Evolutionary conservation across 2,888 invertebrate genomes (phyloP).

Genomic region (Thelaira solivaga): DNA sequence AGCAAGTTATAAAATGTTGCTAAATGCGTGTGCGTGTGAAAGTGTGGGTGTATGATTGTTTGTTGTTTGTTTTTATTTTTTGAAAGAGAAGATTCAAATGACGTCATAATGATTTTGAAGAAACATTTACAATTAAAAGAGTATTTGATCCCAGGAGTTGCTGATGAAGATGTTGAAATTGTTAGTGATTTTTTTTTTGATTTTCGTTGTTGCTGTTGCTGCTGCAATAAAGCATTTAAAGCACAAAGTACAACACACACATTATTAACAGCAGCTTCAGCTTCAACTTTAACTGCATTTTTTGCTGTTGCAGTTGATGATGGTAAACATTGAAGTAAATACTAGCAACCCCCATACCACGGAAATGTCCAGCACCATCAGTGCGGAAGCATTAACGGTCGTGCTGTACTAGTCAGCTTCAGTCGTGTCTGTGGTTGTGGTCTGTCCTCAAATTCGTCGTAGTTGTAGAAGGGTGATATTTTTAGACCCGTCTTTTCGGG

Average conservation of each 20-base stretch:
- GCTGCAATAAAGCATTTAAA: neutral
- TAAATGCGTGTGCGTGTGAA: too few relatives aligned
- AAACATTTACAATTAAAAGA: slow-evolving; percentile 37
- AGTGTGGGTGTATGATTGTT: neutral
- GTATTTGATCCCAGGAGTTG: slow-evolving; percentile 45
- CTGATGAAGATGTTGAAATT: slow-evolving; percentile 45
- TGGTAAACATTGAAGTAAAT: slow-evolving; percentile 16
- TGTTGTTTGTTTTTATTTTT: neutral
- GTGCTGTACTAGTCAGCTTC: slow-evolving; percentile 76
- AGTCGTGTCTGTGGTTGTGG: slow-evolving; percentile 69
- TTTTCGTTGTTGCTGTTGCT: slow-evolving; percentile 15
- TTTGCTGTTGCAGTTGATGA: neutral
- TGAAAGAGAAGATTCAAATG: slow-evolving; percentile 22
- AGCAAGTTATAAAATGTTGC: neutral
- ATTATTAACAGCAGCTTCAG: neutral
- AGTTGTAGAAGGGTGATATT: slow-evolving; percentile 78
- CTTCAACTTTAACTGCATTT: neutral
- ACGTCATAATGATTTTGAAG: slow-evolving; percentile 29
- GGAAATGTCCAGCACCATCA: slow-evolving; percentile 78
- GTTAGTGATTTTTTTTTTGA: slow-evolving; percentile 27
- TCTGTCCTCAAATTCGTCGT: slow-evolving; percentile 72
- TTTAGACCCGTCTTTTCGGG: slow-evolving; percentile 79
- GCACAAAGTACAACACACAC: too few relatives aligned
- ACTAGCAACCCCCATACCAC: slow-evolving; percentile 76
- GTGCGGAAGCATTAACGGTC: slow-evolving; percentile 76